Evolutionary conservation across 92 coral and sea anemone genomes (phyloP).

Genomic region (Ricordea florida): DNA sequence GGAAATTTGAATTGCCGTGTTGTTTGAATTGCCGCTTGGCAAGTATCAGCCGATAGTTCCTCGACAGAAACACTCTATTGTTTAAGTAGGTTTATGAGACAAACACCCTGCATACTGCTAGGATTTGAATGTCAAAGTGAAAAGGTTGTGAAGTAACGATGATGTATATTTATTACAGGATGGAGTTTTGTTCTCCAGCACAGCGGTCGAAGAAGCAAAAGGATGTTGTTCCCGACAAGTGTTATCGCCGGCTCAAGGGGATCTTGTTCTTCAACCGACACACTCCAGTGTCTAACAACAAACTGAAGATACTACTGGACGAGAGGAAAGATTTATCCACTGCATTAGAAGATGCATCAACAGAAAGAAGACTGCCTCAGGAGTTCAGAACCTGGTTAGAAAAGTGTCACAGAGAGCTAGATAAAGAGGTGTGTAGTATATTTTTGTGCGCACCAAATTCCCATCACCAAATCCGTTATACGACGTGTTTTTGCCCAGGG

Average conservation of each 20-base stretch:
- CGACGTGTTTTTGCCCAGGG: too few species aligned
- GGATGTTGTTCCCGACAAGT: slow-evolving; percentile 74
- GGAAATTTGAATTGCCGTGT: too few species aligned
- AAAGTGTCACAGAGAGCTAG: slow-evolving; percentile 80
- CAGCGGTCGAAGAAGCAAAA: slow-evolving; percentile 81
- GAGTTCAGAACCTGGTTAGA: slow-evolving; percentile 84
- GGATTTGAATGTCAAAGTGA: too few species aligned
- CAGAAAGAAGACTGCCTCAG: slow-evolving; percentile 79
- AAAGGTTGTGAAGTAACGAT: too few species aligned
- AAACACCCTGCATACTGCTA: too few species aligned
- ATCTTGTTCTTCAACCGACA: slow-evolving; percentile 82
- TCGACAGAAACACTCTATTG: too few species aligned
- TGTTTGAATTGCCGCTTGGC: too few species aligned
- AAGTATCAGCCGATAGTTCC: too few species aligned
- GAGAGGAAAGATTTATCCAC: slow-evolving; percentile 84
- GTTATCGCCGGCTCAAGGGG: slow-evolving; percentile 81
- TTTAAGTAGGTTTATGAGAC: too few species aligned
- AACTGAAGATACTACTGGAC: slow-evolving; percentile 77
- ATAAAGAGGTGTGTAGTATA: slow-evolving; percentile 65
- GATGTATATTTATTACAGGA: slow-evolving; percentile 23
- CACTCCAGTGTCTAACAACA: slow-evolving; percentile 87
- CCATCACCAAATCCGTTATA: too few species aligned
- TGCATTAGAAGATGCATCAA: slow-evolving; percentile 88
- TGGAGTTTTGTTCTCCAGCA: slow-evolving; percentile 70
- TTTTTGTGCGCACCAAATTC: background rate